Base-by-base conservation (phyloP, 2,797 vertebrate genomes). In the Lutjanus argentimaculatus region DNA sequence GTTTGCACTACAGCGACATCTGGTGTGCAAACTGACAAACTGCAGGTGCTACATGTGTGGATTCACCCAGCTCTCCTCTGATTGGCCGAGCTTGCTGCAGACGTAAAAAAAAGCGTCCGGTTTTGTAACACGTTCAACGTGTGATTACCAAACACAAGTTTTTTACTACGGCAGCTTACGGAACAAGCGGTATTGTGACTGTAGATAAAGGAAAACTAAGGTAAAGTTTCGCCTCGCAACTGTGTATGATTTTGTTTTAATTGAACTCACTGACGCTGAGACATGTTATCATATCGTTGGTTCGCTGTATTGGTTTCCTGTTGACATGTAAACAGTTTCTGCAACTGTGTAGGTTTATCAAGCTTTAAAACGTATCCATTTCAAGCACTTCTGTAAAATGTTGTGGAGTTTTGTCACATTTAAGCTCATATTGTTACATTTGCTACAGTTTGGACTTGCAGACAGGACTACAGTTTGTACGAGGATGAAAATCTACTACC, bases 101-200 rank as follows among this genome's bases (percentile, higher is more conserved):
- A 84, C 86, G 86, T 76, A 63, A n/a, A 3, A n/a, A 3, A 1
- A 0, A 1, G 42, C 67, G 76, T 80, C 79, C 43, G 2, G 79
- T 91, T 91, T 91, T 85, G 85, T 91, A 89, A 91, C 80, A 0
- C 13, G 8, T 0, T 1, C 14, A 71, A 5, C 42, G 49, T 73
- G 77, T 0, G 8, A 83, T 91, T 93, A 91, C 43, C 58, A 86
- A 94, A 93, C 86, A 7, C 17, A 2, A 0, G 0, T 3, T 45
- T 40, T 36, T 36, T 36, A 36, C 30, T 36, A 19, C 7, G 13
- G 6, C 1, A 13, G 2, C 6, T 1, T 3, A 2, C 1, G 8
- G 4, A 40, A 1, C 8, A 0, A 16, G 8, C 1, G 1, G 4
- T 2, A 2, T 0, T 25, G 7, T 12, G 1, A 0, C 16, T 13